Base-by-base conservation (phyloP, 2,797 vertebrate species). In the Poeciliopsis infans region DNA sequence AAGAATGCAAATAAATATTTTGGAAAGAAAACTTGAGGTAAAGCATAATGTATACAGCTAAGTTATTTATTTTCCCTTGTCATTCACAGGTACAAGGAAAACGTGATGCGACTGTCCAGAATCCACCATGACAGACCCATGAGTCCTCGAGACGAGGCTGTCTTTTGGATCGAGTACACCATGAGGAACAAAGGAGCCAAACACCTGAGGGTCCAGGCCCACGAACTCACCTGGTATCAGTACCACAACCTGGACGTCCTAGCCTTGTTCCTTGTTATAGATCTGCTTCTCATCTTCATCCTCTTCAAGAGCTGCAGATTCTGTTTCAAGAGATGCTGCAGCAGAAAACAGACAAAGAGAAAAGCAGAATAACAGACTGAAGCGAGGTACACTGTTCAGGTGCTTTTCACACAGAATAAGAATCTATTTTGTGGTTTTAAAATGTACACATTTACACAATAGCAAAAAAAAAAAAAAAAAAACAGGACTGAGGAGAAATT, bases 81-180 rank as follows among this genome's bases (percentile, higher is more conserved):
- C 45, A 18, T 15, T 31, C 7, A 64, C 59, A 64, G 59, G 6
- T 64, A 64, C 59, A 64, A 64, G 2, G 59, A 64, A 18, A 64
- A 64, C 31, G 0, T 36, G 16, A 64, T 20, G 59, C 59, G 31
- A 64, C 59, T 33, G 59, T 64, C 59, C 15, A 64, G 7, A 20
- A 64, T 64, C 72, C 96, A 97, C 49, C 96, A 95, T 0, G 95
- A 64, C 31, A 33, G 28, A 64, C 59, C 96, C 1, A 12, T 95
- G 1, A 95, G 78, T 64, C 93, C 97, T 3, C 88, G 85, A 36
- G 95, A 97, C 20, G 89, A 93, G 76, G 94, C 96, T 0, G 89
- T 97, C 55, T 97, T 97, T 92, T 97, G 97, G 96, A 93, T 97
- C 0, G 95, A 97, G 91, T 96, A 88, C 81, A 96, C 96, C n/a